Evolutionary conservation across 2,888 invertebrate species (phyloP).

Genomic region (Drosophila mulleri): DNA sequence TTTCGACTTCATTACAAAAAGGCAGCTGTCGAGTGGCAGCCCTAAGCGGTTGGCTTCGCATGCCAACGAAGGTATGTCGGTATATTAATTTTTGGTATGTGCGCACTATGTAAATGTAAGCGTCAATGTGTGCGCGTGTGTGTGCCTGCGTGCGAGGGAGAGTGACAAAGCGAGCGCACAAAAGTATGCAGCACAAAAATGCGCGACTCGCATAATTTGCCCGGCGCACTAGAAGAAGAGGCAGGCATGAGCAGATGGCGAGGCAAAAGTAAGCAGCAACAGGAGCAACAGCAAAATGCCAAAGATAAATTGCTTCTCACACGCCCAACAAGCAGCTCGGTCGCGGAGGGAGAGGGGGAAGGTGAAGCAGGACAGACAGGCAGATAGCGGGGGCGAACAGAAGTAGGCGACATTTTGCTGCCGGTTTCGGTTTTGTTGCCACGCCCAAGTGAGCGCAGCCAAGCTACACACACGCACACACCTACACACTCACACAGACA

Average conservation of each 20-base stretch:
- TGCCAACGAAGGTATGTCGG: constrained; percentile 58
- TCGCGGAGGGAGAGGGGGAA: not conserved
- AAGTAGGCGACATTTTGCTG: constrained; percentile 33
- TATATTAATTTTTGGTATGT: constrained; percentile 74
- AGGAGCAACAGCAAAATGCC: constrained; percentile 51
- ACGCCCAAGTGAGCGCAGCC: constrained; percentile 24
- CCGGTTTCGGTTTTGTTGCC: constrained; percentile 8
- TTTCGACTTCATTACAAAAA: constrained; percentile 59
- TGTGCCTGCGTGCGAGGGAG: not conserved
- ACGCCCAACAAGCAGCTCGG: constrained; percentile 18
- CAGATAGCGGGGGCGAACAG: constrained; percentile 1
- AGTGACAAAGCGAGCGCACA: constrained; percentile 33
- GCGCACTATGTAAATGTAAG: constrained; percentile 3
- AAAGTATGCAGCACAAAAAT: constrained; percentile 71
- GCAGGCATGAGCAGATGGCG: constrained; percentile 9
- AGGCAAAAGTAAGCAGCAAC: constrained; percentile 46
- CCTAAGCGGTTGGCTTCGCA: constrained; percentile 37
- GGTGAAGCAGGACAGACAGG: constrained; percentile 5
- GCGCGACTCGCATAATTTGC: constrained; percentile 73
- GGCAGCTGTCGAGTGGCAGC: constrained; percentile 34
- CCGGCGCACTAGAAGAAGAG: constrained; percentile 9
- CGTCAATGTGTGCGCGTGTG: not conserved
- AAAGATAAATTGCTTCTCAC: constrained; percentile 71
- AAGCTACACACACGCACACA: constrained; percentile 5
- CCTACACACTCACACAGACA: not conserved